Percentiles rank a stretch among this genome's conserved stretches.
These are phyloP conservation scores for Calidris pugnax DNA, from an alignment of 2,113 vertebrate genomes.

Conservation along the genomic window DNA sequence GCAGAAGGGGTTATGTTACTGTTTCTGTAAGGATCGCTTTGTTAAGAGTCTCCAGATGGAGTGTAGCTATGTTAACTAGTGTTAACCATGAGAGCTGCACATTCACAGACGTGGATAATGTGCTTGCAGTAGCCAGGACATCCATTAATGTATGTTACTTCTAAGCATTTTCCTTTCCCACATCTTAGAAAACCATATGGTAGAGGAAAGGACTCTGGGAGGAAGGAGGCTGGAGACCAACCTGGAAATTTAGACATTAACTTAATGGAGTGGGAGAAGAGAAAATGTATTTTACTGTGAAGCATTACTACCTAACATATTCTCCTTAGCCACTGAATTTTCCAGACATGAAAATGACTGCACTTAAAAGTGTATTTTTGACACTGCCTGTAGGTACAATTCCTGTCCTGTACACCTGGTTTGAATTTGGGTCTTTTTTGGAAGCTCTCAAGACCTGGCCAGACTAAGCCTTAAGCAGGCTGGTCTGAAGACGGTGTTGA, in stretches of 20 bases:
- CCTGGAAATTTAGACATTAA: neutral
- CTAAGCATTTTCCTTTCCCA: no score
- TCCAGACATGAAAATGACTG: neutral
- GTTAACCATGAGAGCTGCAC: neutral
- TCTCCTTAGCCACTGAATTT: neutral
- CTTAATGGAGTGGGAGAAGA: neutral
- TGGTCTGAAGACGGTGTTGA: neutral
- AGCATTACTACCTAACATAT: neutral
- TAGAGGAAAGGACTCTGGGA: neutral
- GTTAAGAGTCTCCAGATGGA: neutral
- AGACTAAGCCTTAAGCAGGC: neutral
- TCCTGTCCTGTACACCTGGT: neutral
- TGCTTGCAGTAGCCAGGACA: neutral
- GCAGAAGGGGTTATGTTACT: neutral
- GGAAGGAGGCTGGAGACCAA: neutral
- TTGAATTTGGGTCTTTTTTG: neutral
- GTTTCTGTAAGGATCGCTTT: neutral
- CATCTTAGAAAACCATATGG: neutral
- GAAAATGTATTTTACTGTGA: neutral
- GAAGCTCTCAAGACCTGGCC: neutral
- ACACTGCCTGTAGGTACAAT: neutral
- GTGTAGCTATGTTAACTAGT: accelerated
- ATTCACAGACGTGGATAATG: neutral
- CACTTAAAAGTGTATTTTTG: neutral
- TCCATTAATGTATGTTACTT: neutral